A percentile compares a stretch with the other conserved stretches of the same genome.
Conservation (phyloP, 2,797 vertebrate genomes). For the Molothrus aeneus region DNA sequence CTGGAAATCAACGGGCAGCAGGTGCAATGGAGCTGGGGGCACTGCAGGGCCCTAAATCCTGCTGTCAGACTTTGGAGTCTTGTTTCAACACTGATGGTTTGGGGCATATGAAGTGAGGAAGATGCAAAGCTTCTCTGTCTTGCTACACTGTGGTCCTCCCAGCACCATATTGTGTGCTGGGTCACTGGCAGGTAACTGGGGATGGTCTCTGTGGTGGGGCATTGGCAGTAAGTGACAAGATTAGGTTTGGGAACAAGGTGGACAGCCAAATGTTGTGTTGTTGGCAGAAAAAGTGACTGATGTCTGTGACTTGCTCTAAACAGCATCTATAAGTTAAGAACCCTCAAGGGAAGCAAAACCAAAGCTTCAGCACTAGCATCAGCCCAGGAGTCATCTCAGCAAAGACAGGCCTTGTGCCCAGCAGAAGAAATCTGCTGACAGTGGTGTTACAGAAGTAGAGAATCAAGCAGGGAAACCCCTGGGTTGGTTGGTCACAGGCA, state of each 20-base stretch:
- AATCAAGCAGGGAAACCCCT: not conserved
- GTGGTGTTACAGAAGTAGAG: not conserved
- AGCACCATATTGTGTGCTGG: not conserved
- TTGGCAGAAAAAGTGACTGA: not conserved
- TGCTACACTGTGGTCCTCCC: not conserved
- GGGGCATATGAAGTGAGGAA: not conserved
- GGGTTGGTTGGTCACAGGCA: not conserved
- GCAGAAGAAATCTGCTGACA: not conserved
- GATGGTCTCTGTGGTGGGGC: not conserved
- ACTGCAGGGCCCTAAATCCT: not conserved
- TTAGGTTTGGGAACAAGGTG: not conserved
- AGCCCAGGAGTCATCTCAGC: not conserved
- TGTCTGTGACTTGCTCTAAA: not conserved
- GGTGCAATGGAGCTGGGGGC: not conserved
- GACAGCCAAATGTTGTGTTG: not conserved
- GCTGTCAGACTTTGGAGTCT: not conserved
- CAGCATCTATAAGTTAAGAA: not conserved
- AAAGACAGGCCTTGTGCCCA: not conserved
- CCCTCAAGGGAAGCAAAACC: not conserved
- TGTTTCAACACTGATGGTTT: not conserved
- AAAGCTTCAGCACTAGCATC: not conserved
- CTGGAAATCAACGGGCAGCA: constrained; percentile 16
- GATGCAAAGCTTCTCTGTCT: not conserved
- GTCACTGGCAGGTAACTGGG: not conserved
- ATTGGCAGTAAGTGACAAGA: not conserved